These are phyloP conservation scores for Auanema sp. DNA, from an alignment of 2,888 invertebrate genomes.

Conservation along the genomic window DNA sequence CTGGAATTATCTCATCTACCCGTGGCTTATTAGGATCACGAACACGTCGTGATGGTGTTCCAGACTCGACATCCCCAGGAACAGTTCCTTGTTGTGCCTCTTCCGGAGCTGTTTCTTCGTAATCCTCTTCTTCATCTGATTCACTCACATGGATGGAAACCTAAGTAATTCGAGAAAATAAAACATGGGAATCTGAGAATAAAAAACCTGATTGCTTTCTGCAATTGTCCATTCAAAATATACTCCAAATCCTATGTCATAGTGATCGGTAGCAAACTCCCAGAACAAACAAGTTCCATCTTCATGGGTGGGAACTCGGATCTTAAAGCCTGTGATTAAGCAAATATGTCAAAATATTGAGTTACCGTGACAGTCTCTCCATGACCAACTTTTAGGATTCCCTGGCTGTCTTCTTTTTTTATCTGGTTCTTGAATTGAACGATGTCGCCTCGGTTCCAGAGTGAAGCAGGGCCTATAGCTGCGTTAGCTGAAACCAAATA, in stretches of 20 bases:
- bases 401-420: constrained; percentile 78
- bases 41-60: constrained; percentile 54
- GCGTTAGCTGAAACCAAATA: constrained; percentile 59
- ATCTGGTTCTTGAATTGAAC: constrained; percentile 79
- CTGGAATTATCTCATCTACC: constrained; percentile 83
- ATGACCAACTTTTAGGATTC: constrained; percentile 88
- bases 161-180: constrained; percentile 21
- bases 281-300: constrained; percentile 91
- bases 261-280: constrained; percentile 98
- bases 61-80: constrained; percentile 73
- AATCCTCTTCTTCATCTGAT: constrained; percentile 81
- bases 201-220: constrained; percentile 72
- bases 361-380: constrained; percentile 91
- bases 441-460: constrained; percentile 93
- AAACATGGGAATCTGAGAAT: neutral
- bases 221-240: constrained; percentile 90
- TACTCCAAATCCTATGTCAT: constrained; percentile 91
- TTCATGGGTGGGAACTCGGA: constrained; percentile 90
- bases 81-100: constrained; percentile 18
- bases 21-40: constrained; percentile 68
- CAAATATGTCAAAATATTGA: constrained; percentile 1
- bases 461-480: constrained; percentile 74
- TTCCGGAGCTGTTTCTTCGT: constrained; percentile 52
- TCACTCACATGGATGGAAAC: constrained; percentile 92
- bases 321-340: constrained; percentile 65